A percentile compares a stretch with the other conserved stretches of the same genome.
phyloP scores from a whole-genome alignment of 2,797 vertebrate genomes.

The Leptatherina wallacei region DNA sequence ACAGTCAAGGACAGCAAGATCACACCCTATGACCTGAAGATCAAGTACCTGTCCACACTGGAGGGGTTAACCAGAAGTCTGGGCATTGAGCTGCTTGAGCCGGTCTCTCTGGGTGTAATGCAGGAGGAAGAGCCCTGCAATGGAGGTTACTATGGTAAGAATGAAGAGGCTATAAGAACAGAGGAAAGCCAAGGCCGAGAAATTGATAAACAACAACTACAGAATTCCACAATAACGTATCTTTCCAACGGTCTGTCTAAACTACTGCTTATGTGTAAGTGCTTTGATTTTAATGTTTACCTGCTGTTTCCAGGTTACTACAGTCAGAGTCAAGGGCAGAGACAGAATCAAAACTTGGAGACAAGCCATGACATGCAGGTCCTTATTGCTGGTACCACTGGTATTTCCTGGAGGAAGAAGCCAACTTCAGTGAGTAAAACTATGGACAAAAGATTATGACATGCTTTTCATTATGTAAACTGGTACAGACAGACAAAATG shows the following conservation, averaged over 20 bases:
- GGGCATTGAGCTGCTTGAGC: conserved; percentile 89
- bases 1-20: conserved; percentile 93
- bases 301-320: conserved; percentile 50
- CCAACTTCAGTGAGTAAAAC: conserved; percentile 81
- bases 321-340: conserved; percentile 68
- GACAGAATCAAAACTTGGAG: conserved; percentile 67
- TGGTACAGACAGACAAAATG: neutral
- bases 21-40: conserved; percentile 92
- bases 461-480: conserved; percentile 1
- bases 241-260: neutral
- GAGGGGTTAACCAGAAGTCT: conserved; percentile 91
- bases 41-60: conserved; percentile 96
- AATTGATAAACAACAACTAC: neutral
- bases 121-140: conserved; percentile 87
- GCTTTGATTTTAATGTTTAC: conserved; percentile 5
- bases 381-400: conserved; percentile 89
- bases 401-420: conserved; percentile 92
- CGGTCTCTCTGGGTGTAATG: conserved; percentile 79
- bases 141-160: conserved; percentile 64
- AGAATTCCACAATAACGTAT: neutral
- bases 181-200: neutral
- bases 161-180: neutral
- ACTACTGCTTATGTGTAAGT: neutral
- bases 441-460: neutral
- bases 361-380: conserved; percentile 79